Base-by-base conservation (phyloP, 2,888 invertebrate genomes). In the Mechanitis messenoides region DNA sequence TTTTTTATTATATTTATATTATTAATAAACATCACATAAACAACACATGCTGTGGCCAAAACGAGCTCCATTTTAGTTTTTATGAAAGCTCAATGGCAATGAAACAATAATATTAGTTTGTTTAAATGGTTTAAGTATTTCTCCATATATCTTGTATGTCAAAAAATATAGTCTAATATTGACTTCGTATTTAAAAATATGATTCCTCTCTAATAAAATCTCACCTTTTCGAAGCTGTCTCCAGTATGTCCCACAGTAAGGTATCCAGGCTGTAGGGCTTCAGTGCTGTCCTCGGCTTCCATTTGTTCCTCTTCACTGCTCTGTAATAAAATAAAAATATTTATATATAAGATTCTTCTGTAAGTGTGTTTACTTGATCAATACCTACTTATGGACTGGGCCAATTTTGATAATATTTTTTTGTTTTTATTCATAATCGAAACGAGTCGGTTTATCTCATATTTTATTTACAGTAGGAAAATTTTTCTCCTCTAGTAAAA, bases 221-320 rank as follows among this genome's bases (percentile, higher is more conserved):
- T 42, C 42, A 87, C 87, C 85, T 86, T 86, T 59, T 88, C 87
- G 33, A 87, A 67, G 45, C 79, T 81, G 9, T 87, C 84, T 0
- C 77, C 75, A 1, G 77, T 72, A 20, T 86, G 67, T n/a, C 63
- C 67, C 9, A 59, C 81, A 0, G 80, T 79, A 33, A 87, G 73
- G 61, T 85, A 86, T 68, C 72, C 77, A 0, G 76, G 72, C 50
- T 74, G 73, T 0, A 82, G 81, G 4, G 56, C 59, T 31, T 64
- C 68, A 4, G 73, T 65, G 0, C 71, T 71, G 4, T 82, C 85
- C 46, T 86, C 85, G 0, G 82, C 81, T 1, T 87, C 90, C 85
- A 91, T 88, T 64, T 91, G 87, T 66, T 93, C 93, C n/a, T 92
- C 92, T 61, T 91, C 84, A 1, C 73, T 67, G 50, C 74, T 79